Evolutionary conservation across 2,113 vertebrate species (phyloP), one percentile per base, ranked within the genome.

Genomic region (Tragelaphus strepsiceros): DNA sequence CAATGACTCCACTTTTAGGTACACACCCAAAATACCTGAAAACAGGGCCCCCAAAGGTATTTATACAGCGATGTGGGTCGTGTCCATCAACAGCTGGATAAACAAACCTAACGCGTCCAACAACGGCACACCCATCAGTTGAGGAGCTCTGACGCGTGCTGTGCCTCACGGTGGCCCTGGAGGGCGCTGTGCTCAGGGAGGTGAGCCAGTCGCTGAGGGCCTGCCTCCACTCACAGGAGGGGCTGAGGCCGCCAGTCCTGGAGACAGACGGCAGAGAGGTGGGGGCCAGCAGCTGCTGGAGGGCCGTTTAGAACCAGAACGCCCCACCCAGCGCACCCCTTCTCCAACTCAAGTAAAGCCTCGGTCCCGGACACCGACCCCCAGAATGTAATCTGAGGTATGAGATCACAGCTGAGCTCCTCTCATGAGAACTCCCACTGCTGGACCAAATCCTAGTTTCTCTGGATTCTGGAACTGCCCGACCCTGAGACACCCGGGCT

Each of bases 41-140:
- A 9, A 6, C 54, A 7, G 74, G 28, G 13, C 10, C 28, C 43
- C 28, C 46, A 28, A 22, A 49, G 71, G 6, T 7, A 78, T 11
- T 12, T 12, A 6, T 6, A 26, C 30, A 6, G 61, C 46, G 26
- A 24, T 0, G n/a, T 0, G 15, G 7, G 39, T 16, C 9, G 19
- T 4, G 22, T 19, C 62, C 49, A 5, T 1, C 7, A 3, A 7
- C 46, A 16, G 86, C 35, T 12, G 14, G 86, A 28, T 28, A 10
- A 28, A 19, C 58, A 21, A 35, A 35, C 2, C 0, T 14, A 53
- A n/a, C 3, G 10, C 0, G 9, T 2, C 32, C 32, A 7, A 14
- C 83, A 43, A 4, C 1, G 2, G 83, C 32, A 10, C 3, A 2
- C 24, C 11, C 24, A 5, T 24, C 19, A 35, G 61, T 14, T 35